Evolutionary conservation across 2,113 vertebrate genomes (phyloP), one percentile per base, ranked within the genome.

Genomic region (Erinaceus europaeus): DNA sequence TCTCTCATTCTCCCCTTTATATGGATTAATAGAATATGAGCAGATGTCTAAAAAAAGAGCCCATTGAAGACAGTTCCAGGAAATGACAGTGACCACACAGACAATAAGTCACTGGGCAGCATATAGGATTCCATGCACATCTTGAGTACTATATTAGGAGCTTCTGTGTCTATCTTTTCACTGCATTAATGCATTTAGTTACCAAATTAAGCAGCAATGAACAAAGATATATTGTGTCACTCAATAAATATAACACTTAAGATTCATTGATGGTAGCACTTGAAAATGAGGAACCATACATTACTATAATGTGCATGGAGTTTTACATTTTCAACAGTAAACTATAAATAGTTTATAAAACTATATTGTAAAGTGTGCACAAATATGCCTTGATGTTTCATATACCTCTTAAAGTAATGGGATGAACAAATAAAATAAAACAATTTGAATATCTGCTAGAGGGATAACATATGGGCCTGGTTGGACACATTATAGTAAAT

Each of bases 211-310:
- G n/a, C n/a, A n/a, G n/a, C n/a, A 15, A 4, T 3, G 32, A 57
- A n/a, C n/a, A n/a, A n/a, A n/a, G 50, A 1, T 7, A 20, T 0
- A 3, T 1, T 2, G 0, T 18, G 32, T 21, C 1, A 1, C 27
- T 5, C 3, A 0, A 3, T 17, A 4, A 6, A 17, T 34, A 12
- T 4, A 5, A 48, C n/a, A 32, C 23, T 2, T 10, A 32, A 2
- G 8, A 1, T 4, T 17, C 9, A 0, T 2, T 15, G 32, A 12
- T 10, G 36, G 5, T 1, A 14, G 72, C 34, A 2, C 9, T 11
- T 55, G 8, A 17, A 46, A 61, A 17, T 4, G 0, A 32, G 7
- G 12, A 4, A 27, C 29, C 38, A 14, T 8, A 3, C 1, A 0
- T 25, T 12, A 38, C 34, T 44, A 14, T 34, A 40, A 27, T 27